These are phyloP conservation scores for Cantharis lateralis DNA, from an alignment of 2,888 invertebrate species.

Conservation along the genomic window DNA sequence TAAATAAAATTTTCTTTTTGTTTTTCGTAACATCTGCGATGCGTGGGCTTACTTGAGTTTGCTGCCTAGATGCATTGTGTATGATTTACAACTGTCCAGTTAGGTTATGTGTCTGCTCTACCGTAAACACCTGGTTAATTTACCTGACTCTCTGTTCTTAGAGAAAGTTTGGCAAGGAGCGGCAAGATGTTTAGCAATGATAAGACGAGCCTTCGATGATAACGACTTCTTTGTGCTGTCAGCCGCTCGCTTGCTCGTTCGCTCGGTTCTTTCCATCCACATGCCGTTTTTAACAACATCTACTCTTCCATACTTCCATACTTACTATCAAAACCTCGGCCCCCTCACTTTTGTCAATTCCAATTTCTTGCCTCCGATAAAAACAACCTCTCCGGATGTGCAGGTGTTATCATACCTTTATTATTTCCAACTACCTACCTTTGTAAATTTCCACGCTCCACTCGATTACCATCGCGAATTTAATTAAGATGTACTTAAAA, in stretches of 20 bases:
- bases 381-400: slow-evolving; percentile 28
- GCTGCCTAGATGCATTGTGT: slow-evolving; percentile 41
- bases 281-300: not conserved
- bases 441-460: not conserved
- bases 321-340: not conserved
- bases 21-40: slow-evolving; percentile 45
- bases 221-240: slow-evolving; percentile 46
- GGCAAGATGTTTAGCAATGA: slow-evolving; percentile 41
- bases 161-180: slow-evolving; percentile 56
- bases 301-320: not conserved
- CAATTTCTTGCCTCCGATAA: slow-evolving; percentile 12
- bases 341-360: slow-evolving; percentile 1
- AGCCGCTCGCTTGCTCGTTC: slow-evolving; percentile 32
- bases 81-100: slow-evolving; percentile 49
- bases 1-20: slow-evolving; percentile 49
- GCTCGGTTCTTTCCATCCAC: slow-evolving; percentile 6
- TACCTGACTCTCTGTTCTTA: slow-evolving; percentile 36
- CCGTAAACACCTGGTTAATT: slow-evolving; percentile 29
- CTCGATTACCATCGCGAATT: not conserved
- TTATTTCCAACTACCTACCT: not conserved
- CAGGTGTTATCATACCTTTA: slow-evolving; percentile 32
- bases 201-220: slow-evolving; percentile 50
- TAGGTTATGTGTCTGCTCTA: slow-evolving; percentile 36
- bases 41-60: slow-evolving; percentile 42
- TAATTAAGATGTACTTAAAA: not conserved